Conservation (phyloP, 2,888 invertebrate genomes). For the Muschampia plurimacula region DNA sequence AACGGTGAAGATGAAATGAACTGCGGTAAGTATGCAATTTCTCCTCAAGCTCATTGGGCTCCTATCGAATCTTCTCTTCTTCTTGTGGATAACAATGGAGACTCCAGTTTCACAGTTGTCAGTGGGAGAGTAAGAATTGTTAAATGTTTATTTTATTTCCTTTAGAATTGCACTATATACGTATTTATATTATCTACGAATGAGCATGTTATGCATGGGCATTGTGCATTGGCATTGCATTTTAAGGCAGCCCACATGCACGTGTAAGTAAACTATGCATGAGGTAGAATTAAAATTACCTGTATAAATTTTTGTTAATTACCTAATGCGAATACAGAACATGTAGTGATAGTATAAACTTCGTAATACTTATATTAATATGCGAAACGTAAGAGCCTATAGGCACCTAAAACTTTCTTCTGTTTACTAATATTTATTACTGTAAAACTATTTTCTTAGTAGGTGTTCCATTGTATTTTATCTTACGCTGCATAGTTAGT, state of each 20-base stretch:
- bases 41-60: not conserved
- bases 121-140: conserved; percentile 18
- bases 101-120: conserved; percentile 2
- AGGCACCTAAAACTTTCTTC: not conserved
- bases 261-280: not conserved
- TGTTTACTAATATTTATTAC: not conserved
- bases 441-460: too few relatives aligned
- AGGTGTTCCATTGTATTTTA: too few relatives aligned
- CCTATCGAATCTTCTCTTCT: conserved; percentile 28
- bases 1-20: conserved; percentile 87
- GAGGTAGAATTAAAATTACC: not conserved
- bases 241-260: not conserved
- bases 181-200: not conserved
- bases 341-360: not conserved
- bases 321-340: not conserved
- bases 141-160: not conserved
- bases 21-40: conserved; percentile 69
- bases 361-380: not conserved
- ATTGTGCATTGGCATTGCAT: not conserved
- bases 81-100: conserved; percentile 34
- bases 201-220: conserved; percentile 1
- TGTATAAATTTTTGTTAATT: not conserved
- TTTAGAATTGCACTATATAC: not conserved
- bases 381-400: not conserved
- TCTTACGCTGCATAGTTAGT: too few relatives aligned